These are phyloP conservation scores for Rhopalosiphum nymphaeae DNA, from an alignment of 2,888 invertebrate genomes.

Conservation along the genomic window DNA sequence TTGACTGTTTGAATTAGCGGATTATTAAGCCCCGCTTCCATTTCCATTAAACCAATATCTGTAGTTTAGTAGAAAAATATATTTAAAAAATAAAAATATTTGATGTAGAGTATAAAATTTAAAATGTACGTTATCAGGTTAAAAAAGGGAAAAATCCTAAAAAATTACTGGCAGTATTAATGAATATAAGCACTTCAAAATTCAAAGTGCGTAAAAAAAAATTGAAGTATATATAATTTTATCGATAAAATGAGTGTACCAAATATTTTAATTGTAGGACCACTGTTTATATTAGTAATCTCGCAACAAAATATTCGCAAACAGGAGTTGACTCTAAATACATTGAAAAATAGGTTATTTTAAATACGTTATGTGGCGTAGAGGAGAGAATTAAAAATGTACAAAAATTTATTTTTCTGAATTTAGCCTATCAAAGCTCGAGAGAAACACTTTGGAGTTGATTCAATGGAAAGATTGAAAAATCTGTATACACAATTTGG, in stretches of 20 bases:
- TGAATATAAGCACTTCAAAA: background rate
- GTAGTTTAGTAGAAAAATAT: background rate
- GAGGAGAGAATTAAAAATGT: background rate
- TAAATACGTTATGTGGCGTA: background rate
- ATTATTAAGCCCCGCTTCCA: background rate
- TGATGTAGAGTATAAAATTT: too few relatives aligned
- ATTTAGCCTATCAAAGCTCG: background rate
- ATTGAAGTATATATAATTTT: background rate
- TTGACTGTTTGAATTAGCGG: background rate
- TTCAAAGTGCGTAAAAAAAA: background rate
- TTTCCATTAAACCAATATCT: background rate
- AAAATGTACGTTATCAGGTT: too few relatives aligned
- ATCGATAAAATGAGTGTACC: background rate
- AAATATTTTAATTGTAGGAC: background rate
- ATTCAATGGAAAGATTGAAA: conserved; percentile 6
- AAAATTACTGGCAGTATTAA: too few relatives aligned
- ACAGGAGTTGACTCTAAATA: too few relatives aligned
- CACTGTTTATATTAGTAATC: background rate
- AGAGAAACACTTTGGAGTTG: background rate
- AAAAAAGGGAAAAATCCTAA: too few relatives aligned
- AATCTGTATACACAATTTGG: background rate
- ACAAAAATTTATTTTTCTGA: background rate
- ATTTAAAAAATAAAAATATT: too few relatives aligned
- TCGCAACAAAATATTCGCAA: background rate
- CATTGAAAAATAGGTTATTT: background rate